Base-by-base conservation (phyloP, 2,797 vertebrate genomes). In the Serranus cabrilla region DNA sequence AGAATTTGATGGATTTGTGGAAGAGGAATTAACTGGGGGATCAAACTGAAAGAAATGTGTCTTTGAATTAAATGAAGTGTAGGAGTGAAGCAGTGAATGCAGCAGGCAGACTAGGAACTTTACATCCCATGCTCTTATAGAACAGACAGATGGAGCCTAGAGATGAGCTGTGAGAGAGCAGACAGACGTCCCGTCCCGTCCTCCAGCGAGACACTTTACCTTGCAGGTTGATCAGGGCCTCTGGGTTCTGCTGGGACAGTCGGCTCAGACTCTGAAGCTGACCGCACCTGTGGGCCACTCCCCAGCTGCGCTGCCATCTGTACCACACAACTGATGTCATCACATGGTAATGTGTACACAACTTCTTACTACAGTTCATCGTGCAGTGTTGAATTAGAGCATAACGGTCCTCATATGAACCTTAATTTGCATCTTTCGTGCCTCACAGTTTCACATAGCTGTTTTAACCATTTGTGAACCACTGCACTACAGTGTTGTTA, bases 251-350 rank as follows among this genome's bases (percentile, higher is more conserved):
- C 58, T 96, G 95, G 14, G 94, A 95, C 60, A 99, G 95, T 34
- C 98, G 96, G 68, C 94, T 93, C 45, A 99, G 92, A 87, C 98
- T 99, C 83, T 98, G 98, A 6, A 99, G 94, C 55, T 99, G 98
- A 86, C 95, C 93, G 78, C 96, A 97, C 76, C 95, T 95, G 87
- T 99, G 97, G 72, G 97, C 93, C 23, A 99, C 78, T 42, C 97
- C 97, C 98, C 98, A 99, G 89, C 96, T 97, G 71, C 97, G 97
- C 93, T 99, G 98, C 98, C 98, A 99, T 90, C 98, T 99, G 86
- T 62, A 90, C 57, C 39, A 62, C 59, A 88, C 27, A 75, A 65
- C 18, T 20, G 7, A 61, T 0, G 14, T 45, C 17, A 74, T 14
- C 2, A 62, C 45, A 49, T 11, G 12, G 10, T 7, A 42, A 56